Conservation (phyloP, 2,113 vertebrate species). For the Cryptomyrus ogoouensis region DNA sequence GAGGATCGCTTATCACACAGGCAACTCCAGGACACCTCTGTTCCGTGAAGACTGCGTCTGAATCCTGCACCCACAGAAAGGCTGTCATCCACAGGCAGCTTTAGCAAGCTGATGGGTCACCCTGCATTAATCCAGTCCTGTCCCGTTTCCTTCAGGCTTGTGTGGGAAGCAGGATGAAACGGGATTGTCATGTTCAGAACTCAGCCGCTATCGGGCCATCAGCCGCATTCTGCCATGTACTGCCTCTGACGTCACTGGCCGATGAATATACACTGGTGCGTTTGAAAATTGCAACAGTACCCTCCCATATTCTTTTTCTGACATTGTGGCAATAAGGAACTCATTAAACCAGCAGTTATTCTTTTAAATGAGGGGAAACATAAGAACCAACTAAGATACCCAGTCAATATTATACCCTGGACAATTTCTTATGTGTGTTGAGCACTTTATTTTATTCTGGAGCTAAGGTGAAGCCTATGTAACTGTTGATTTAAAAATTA, state of each 20-base stretch:
- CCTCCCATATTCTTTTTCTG: not conserved
- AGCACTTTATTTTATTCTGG: not conserved
- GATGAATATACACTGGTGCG: not conserved
- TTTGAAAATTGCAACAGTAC: not conserved
- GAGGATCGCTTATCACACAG: not conserved
- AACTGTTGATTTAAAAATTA: not conserved
- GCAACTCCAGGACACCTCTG: not conserved
- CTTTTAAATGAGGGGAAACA: not conserved
- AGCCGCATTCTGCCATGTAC: not conserved
- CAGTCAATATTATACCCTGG: not conserved
- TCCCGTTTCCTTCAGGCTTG: not conserved
- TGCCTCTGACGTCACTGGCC: not conserved
- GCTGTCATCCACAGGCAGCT: not conserved
- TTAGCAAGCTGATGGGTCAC: not conserved
- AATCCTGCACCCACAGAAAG: not conserved
- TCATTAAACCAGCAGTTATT: not conserved
- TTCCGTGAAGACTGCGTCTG: not conserved
- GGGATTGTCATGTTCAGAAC: not conserved
- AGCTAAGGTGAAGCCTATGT: not conserved
- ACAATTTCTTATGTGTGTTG: not conserved
- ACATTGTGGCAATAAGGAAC: not conserved
- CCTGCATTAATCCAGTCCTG: not conserved
- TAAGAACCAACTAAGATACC: not conserved
- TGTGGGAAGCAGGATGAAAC: not conserved
- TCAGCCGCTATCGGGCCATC: not conserved